Conservation (phyloP, 2,888 invertebrate species). For the Crioceris asparagi region DNA sequence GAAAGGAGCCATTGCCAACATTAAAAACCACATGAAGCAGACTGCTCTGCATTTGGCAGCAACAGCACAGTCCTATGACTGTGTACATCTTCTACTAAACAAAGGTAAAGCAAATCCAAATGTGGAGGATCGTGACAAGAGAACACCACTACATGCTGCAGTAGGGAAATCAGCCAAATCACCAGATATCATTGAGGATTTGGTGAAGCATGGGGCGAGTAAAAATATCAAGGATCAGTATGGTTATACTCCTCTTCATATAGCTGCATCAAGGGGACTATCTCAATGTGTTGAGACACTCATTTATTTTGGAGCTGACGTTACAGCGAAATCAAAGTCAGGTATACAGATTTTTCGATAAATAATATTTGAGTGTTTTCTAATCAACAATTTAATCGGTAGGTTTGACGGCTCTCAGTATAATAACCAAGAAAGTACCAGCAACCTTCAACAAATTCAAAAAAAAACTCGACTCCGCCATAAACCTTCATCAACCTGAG, state of each 20-base stretch:
- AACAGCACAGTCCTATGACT: slow-evolving; percentile 65
- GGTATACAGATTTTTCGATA: too few species aligned
- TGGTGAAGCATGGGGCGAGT: slow-evolving; percentile 70
- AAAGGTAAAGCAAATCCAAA: slow-evolving; percentile 62
- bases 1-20: slow-evolving; percentile 63
- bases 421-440: slow-evolving; percentile 77
- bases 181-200: slow-evolving; percentile 66
- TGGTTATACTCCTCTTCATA: slow-evolving; percentile 75
- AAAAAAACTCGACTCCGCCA: slow-evolving; percentile 69
- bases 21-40: slow-evolving; percentile 68
- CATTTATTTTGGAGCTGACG: slow-evolving; percentile 76
- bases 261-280: slow-evolving; percentile 75
- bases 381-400: too few species aligned
- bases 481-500: slow-evolving; percentile 65
- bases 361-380: too few species aligned
- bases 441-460: slow-evolving; percentile 73
- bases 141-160: slow-evolving; percentile 73
- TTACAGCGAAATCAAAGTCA: slow-evolving; percentile 78
- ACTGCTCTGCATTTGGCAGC: slow-evolving; percentile 78
- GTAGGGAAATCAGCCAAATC: slow-evolving; percentile 70
- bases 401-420: slow-evolving; percentile 74
- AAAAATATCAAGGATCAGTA: slow-evolving; percentile 77
- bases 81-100: slow-evolving; percentile 58
- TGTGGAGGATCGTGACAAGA: slow-evolving; percentile 66
- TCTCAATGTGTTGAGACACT: slow-evolving; percentile 77